Base-by-base conservation (phyloP, 2,113 vertebrate species). In the Ceyx margarethae region DNA sequence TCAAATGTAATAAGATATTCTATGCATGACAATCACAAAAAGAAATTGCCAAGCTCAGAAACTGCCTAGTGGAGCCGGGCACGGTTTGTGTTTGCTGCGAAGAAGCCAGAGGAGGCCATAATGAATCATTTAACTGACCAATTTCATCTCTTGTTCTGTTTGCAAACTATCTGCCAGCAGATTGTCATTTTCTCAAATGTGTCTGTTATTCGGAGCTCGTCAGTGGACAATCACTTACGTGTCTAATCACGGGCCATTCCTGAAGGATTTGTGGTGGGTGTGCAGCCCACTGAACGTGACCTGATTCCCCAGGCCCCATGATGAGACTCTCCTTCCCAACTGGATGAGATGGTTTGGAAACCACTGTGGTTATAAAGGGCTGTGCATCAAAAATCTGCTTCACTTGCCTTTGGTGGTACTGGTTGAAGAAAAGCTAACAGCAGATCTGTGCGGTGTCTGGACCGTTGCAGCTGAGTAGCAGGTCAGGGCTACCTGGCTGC, bases 1-100 rank as follows among this genome's bases (percentile, higher is more conserved):
- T 65, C 67, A 90, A 95, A 92, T 91, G 71, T 74, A 96, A 90
- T 89, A 93, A 95, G 91, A 92, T 89, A 89, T 90, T 78, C 80
- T 73, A 94, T 91, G 90, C 81, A 89, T 94, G 96, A 81, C 87
- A 92, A 93, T 95, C 91, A 83, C 61, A n/a, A 82, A 65, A 64
- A 88, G 82, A 73, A 95, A 91, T 73, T 75, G 80, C 82, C 81
- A 58, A 87, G 67, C 88, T 77, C 90, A 28, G 53, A 61, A 83
- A 57, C 37, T 88, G 91, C 93, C 71, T 89, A 72, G 56, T 67
- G 65, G 82, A 64, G 62, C 83, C 85, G 53, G 67, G 89, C 80
- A 53, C 5, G 4, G 67, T 56, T 93, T 83, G 86, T 71, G 93
- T 95, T 56, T 51, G 72, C 87, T 76, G 64, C 89, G 81, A 90